Percentiles rank a stretch among this genome's conserved stretches.
These are phyloP conservation scores for Mactra quadrangularis DNA, from an alignment of 1,140 invertebrate species.

Conservation along the genomic window DNA sequence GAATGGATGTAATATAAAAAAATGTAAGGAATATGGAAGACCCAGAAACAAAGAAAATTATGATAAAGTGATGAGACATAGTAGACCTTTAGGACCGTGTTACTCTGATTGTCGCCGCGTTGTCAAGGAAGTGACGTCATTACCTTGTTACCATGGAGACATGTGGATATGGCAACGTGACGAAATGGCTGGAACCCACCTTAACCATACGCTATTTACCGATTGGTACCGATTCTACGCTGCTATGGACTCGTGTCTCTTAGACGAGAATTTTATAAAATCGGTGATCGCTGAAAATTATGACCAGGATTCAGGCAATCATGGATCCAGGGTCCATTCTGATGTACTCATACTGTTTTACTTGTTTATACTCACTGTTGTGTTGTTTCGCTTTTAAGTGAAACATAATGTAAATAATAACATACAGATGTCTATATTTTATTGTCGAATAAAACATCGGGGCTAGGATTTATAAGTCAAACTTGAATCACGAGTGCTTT, in stretches of 20 bases:
- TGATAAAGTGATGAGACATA: slow-evolving; percentile 20
- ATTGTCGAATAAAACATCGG: too few relatives aligned
- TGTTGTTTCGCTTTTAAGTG: too few relatives aligned
- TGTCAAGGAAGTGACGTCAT: slow-evolving; percentile 7
- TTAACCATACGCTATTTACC: not conserved
- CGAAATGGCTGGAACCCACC: not conserved
- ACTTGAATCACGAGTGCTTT: too few relatives aligned
- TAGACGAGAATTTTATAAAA: not conserved
- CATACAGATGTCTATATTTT: too few relatives aligned
- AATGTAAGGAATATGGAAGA: slow-evolving; percentile 13
- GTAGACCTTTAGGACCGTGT: slow-evolving; percentile 21
- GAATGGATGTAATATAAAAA: not conserved
- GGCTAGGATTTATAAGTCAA: too few relatives aligned
- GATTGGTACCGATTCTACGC: slow-evolving; percentile 29
- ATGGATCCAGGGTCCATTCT: too few relatives aligned
- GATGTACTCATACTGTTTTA: too few relatives aligned
- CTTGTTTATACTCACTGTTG: too few relatives aligned
- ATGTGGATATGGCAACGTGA: slow-evolving; percentile 19
- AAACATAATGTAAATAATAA: too few relatives aligned
- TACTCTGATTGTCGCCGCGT: not conserved
- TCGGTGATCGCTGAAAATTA: not conserved
- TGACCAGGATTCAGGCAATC: not conserved
- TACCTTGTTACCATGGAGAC: slow-evolving; percentile 27
- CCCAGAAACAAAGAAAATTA: slow-evolving; percentile 11
- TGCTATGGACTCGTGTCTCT: slow-evolving; percentile 15